A percentile compares a stretch with the other conserved stretches of the same genome.
These are phyloP conservation scores for Eristalis arbustorum DNA, from an alignment of 2,888 invertebrate genomes.

Conservation along the genomic window DNA sequence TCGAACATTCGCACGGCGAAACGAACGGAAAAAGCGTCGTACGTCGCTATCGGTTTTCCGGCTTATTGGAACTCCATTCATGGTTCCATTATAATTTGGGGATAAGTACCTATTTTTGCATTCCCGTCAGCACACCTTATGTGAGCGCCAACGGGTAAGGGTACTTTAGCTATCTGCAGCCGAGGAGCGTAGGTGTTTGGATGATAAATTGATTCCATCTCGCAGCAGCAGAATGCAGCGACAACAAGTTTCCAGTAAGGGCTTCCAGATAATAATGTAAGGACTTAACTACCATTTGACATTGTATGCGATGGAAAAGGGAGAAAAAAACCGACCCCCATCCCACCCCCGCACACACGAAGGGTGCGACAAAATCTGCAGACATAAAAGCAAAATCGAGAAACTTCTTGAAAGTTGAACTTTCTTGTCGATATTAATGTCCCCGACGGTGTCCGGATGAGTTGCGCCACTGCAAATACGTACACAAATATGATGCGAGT, in stretches of 20 bases:
- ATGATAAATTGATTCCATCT: conserved; percentile 54
- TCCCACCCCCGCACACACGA: no score
- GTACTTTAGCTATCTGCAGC: conserved; percentile 26
- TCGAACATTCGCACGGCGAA: not conserved
- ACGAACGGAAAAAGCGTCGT: conserved; percentile 38
- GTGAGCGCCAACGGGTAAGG: conserved; percentile 4
- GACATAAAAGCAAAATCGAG: not conserved
- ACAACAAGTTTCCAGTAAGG: conserved; percentile 33
- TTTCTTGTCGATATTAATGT: not conserved
- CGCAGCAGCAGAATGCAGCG: conserved; percentile 28
- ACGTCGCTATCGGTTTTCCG: conserved; percentile 52
- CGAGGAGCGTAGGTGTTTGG: conserved; percentile 21
- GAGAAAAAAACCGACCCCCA: not conserved
- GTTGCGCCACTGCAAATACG: not conserved
- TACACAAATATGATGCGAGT: not conserved
- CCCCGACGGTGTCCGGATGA: not conserved
- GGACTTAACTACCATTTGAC: conserved; percentile 28
- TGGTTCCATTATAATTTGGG: not conserved
- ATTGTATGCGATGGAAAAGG: not conserved
- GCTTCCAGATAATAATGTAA: conserved; percentile 2
- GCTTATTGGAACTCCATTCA: conserved; percentile 27
- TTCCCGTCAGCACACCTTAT: not conserved
- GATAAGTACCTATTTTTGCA: not conserved
- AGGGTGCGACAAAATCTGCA: not conserved
- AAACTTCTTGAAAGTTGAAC: not conserved